These are phyloP conservation scores for Atlantisia rogersi DNA, from an alignment of 2,113 vertebrate genomes.

Conservation along the genomic window DNA sequence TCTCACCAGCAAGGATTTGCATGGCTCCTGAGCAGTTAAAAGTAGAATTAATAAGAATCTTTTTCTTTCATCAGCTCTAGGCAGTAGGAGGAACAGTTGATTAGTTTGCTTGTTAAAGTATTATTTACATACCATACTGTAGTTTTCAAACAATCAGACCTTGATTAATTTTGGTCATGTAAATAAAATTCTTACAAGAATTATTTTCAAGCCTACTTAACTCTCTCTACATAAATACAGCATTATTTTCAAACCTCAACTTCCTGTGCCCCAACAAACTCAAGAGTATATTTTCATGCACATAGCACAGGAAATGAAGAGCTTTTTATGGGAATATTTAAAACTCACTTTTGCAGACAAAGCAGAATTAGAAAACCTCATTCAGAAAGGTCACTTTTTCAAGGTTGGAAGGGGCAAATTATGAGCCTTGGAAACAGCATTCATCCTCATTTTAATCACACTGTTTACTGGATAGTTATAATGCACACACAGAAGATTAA, in stretches of 20 bases:
- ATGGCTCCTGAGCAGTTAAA: background rate
- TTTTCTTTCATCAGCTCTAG: conserved; percentile 4
- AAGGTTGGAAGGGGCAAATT: background rate
- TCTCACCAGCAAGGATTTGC: background rate
- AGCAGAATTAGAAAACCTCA: background rate
- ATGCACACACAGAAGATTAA: background rate
- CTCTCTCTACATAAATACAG: background rate
- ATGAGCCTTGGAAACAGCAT: background rate
- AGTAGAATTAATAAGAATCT: conserved; percentile 16
- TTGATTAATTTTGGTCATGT: conserved; percentile 46
- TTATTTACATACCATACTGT: background rate
- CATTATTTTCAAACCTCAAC: conserved; percentile 26
- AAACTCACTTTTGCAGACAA: conserved; percentile 39
- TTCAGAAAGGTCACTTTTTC: background rate
- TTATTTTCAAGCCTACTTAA: conserved; percentile 39
- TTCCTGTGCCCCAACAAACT: background rate
- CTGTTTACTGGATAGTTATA: background rate
- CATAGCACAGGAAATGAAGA: conserved; percentile 20
- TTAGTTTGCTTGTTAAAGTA: conserved; percentile 39
- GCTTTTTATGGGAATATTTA: conserved; percentile 26
- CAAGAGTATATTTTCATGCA: background rate
- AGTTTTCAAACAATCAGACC: conserved; percentile 46
- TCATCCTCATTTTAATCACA: background rate
- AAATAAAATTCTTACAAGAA: conserved; percentile 26
- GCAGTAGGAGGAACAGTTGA: conserved; percentile 14